Percentiles rank a stretch among this genome's conserved stretches.
phyloP scores from a whole-genome alignment of 2,797 vertebrate genomes.

The Emys orbicularis region DNA sequence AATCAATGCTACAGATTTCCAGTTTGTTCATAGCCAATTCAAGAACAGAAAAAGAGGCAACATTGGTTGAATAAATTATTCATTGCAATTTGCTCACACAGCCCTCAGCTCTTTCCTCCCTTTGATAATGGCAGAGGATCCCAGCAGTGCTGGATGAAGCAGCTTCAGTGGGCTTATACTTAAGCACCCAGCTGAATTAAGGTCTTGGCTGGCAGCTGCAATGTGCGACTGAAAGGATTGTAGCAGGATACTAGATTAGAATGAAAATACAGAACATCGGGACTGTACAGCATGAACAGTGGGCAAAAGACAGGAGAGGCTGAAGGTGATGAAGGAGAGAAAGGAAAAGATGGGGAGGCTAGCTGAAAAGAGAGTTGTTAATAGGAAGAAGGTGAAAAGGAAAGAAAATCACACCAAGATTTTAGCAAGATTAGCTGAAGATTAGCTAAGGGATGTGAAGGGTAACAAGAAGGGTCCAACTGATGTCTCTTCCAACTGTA shows the following conservation, averaged over 20 bases:
- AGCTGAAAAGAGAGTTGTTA: neutral
- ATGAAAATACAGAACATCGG: neutral
- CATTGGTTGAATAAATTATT: neutral
- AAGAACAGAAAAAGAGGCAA: neutral
- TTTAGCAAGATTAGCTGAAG: neutral
- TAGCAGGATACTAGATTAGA: neutral
- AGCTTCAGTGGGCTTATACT: neutral
- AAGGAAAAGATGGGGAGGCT: rapidly evolving
- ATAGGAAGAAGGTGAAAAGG: neutral
- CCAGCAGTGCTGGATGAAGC: neutral
- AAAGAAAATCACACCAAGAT: neutral
- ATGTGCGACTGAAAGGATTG: neutral
- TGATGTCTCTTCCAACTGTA: too few relatives aligned
- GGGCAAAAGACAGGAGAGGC: neutral
- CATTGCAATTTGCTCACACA: neutral
- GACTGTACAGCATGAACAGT: neutral
- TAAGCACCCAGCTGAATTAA: neutral
- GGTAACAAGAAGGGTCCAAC: too few relatives aligned
- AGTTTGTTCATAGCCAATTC: neutral
- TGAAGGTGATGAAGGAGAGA: neutral
- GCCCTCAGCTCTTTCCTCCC: neutral
- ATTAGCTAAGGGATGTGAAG: too few relatives aligned
- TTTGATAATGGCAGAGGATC: neutral
- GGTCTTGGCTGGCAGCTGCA: neutral
- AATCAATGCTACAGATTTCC: neutral